These are phyloP conservation scores for Acrocephalus arundinaceus DNA, from an alignment of 2,113 vertebrate genomes.

Conservation along the genomic window DNA sequence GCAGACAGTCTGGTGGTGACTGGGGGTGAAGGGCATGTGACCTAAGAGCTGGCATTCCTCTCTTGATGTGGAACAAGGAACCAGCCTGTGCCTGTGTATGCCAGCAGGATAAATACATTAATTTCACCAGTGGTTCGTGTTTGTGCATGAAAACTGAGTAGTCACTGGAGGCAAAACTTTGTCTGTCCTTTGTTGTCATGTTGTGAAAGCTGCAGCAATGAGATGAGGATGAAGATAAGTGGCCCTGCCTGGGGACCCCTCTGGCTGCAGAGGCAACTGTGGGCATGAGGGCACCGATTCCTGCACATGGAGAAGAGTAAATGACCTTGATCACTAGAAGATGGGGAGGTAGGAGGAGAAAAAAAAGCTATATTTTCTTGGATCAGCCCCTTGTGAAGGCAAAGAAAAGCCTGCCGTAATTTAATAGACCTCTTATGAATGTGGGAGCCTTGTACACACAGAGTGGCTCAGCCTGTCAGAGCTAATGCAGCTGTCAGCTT, in stretches of 20 bases:
- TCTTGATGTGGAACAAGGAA: not conserved
- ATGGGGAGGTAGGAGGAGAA: not conserved
- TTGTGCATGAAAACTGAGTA: constrained; percentile 18
- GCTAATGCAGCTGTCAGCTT: constrained; percentile 20
- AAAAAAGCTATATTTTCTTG: not conserved
- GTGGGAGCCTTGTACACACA: not conserved
- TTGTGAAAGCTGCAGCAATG: not conserved
- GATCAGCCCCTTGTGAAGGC: not conserved
- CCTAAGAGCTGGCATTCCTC: not conserved
- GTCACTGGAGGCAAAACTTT: constrained; percentile 31
- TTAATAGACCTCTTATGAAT: constrained; percentile 25
- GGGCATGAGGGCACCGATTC: not conserved
- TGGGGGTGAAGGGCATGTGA: not conserved
- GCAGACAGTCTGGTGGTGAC: not conserved
- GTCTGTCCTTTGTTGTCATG: constrained; percentile 11
- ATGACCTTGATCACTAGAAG: not conserved
- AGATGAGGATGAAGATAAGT: not conserved
- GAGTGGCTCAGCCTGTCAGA: constrained; percentile 4
- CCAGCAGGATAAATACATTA: not conserved
- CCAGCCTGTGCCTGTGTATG: not conserved
- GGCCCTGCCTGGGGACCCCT: not conserved
- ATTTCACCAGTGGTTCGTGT: not conserved
- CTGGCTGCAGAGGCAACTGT: not conserved
- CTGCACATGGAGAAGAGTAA: not conserved
- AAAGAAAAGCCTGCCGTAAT: not conserved